phyloP scores from a whole-genome alignment of 2,888 invertebrate species.

The Patella caerulea region DNA sequence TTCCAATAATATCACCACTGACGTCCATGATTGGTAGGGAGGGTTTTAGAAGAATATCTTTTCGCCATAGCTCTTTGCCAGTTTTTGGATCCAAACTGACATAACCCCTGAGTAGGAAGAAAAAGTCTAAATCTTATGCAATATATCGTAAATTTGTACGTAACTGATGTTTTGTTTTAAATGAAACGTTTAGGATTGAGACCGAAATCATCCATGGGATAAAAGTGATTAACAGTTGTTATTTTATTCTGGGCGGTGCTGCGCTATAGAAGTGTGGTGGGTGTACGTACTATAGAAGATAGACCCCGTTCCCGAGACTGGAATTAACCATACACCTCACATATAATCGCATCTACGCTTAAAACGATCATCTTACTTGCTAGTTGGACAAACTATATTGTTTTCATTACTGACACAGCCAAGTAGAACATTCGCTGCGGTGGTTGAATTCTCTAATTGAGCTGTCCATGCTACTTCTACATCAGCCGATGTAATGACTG shows the following conservation, averaged over 20 bases:
- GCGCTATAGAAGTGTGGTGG: too few relatives aligned
- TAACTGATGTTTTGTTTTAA: too few relatives aligned
- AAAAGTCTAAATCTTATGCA: too few relatives aligned
- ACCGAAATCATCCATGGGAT: too few relatives aligned
- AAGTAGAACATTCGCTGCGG: conserved; percentile 16
- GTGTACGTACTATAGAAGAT: too few relatives aligned
- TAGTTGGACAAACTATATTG: conserved; percentile 35
- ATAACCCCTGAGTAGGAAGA: conserved; percentile 44
- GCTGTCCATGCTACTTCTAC: conserved; percentile 37
- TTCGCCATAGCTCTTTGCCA: conserved; percentile 46
- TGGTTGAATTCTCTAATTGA: background rate
- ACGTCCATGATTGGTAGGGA: conserved; percentile 51
- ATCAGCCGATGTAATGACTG: conserved; percentile 34
- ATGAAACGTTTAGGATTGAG: too few relatives aligned
- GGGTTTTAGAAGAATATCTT: conserved; percentile 42
- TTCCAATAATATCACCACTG: conserved; percentile 50
- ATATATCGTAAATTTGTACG: too few relatives aligned
- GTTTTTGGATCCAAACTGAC: conserved; percentile 39
- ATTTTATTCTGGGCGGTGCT: too few relatives aligned
- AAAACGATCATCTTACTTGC: background rate
- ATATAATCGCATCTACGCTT: background rate
- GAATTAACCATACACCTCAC: too few relatives aligned
- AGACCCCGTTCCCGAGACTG: too few relatives aligned
- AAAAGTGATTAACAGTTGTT: too few relatives aligned
- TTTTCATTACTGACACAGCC: conserved; percentile 43